Evolutionary conservation across 2,113 vertebrate genomes (phyloP), one percentile per base, ranked within the genome.

Genomic region (Aramus guarauna): DNA sequence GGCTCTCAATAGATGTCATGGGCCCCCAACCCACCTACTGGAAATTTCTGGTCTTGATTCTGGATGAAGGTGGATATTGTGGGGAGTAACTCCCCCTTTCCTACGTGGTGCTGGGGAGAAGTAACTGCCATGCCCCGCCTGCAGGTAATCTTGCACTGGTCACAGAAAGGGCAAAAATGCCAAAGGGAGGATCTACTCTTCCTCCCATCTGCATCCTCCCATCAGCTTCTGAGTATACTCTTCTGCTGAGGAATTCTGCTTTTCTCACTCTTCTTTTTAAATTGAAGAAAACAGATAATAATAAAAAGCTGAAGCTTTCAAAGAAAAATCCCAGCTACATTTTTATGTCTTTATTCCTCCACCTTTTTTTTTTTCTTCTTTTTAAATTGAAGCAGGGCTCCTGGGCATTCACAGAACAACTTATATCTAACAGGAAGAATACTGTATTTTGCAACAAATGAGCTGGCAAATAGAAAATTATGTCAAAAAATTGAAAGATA

Each of bases 391-490:
- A 88, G n/a, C 36, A 88, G 9, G 17, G 24, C 52, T 88, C 26
- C 62, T 50, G 59, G 74, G 74, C 26, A 76, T 88, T 79, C n/a
- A 45, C 53, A 66, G 50, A 85, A 85, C 22, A 92, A 58, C 50
- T 73, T 76, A 18, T 52, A 27, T 68, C 67, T 76, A 74, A 80
- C 9, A 12, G 17, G 18, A 53, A 88, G 24, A 53, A 77, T 62
- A 77, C 47, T 90, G 47, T 43, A 74, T 66, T 90, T 94, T 92
- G 55, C 64, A 92, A 77, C 50, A 95, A 96, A 94, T 63, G 55
- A 95, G 20, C 59, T 94, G 67, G 55, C 26, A 96, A 92, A 94
- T 59, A 90, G 75, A 96, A 92, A 96, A 86, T 74, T 90, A 80
- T 68, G 62, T 36, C 29, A 36, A 64, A 77, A 93, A 91, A 88